Evolutionary conservation across 2,888 invertebrate genomes (phyloP).

Genomic region (Ochropleura leucogaster): DNA sequence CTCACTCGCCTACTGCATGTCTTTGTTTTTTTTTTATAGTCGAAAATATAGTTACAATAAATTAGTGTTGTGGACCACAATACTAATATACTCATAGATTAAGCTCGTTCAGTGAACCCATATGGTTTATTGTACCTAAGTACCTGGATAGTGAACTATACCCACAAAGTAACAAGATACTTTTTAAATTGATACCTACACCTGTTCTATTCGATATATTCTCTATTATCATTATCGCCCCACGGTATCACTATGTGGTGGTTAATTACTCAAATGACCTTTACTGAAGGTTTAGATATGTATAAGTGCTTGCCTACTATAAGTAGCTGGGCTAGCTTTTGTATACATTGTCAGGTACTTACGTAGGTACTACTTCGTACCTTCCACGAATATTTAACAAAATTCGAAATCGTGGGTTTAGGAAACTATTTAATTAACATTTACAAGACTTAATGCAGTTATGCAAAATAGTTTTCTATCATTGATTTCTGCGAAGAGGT

Average conservation of each 20-base stretch:
- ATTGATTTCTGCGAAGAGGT: neutral
- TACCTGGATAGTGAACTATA: neutral
- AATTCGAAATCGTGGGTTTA: neutral
- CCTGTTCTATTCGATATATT: slow-evolving; percentile 18
- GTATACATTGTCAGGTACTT: slow-evolving; percentile 6
- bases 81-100: slow-evolving; percentile 27
- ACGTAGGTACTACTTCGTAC: slow-evolving; percentile 6
- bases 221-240: slow-evolving; percentile 33
- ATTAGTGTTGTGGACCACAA: slow-evolving; percentile 16
- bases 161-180: neutral
- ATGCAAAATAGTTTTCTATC: neutral
- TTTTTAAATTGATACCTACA: slow-evolving; percentile 27
- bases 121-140: slow-evolving; percentile 35
- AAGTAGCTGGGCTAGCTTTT: slow-evolving; percentile 9
- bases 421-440: neutral
- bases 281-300: slow-evolving; percentile 46
- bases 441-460: neutral
- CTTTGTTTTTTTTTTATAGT: neutral
- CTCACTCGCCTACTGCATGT: neutral
- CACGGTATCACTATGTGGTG: slow-evolving; percentile 24
- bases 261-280: slow-evolving; percentile 55
- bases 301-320: slow-evolving; percentile 25
- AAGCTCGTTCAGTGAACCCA: slow-evolving; percentile 56
- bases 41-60: neutral
- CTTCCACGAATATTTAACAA: slow-evolving; percentile 13